A percentile compares a stretch with the other conserved stretches of the same genome.
Evolutionary conservation across 2,797 vertebrate species (phyloP).

Genomic region (Paguma larvata): DNA sequence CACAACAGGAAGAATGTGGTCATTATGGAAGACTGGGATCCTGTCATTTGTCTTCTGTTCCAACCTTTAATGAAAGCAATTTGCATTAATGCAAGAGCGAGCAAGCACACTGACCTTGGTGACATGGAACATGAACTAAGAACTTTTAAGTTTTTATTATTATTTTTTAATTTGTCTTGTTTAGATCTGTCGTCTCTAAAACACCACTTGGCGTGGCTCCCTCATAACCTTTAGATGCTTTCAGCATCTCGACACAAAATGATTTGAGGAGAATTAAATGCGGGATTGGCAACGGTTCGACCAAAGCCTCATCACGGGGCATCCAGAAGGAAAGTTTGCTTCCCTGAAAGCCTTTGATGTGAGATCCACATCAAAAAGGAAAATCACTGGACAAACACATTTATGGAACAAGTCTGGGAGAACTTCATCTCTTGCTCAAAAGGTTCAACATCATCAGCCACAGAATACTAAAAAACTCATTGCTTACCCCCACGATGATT

Average conservation of each 20-base stretch:
- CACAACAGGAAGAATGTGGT: neutral
- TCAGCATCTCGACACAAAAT: neutral
- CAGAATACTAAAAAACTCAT: neutral
- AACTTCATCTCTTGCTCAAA: neutral
- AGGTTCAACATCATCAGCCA: neutral
- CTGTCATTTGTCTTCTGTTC: slow-evolving; percentile 21
- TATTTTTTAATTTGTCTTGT: neutral
- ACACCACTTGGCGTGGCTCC: neutral
- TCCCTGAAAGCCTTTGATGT: neutral
- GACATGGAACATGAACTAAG: neutral
- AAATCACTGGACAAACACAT: neutral
- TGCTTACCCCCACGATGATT: neutral
- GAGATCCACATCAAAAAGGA: neutral
- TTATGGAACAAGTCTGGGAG: slow-evolving; percentile 21
- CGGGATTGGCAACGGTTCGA: neutral
- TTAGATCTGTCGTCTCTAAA: neutral
- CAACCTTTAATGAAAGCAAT: slow-evolving; percentile 27
- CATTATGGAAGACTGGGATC: neutral
- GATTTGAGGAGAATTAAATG: slow-evolving; percentile 52
- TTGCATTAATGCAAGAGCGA: neutral
- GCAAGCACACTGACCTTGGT: neutral
- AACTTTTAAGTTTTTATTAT: neutral
- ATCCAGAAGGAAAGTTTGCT: neutral
- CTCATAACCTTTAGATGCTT: neutral
- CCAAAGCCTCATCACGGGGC: neutral